These are phyloP conservation scores for Sebastes glaucus DNA, from an alignment of 2,797 vertebrate genomes.

Conservation along the genomic window DNA sequence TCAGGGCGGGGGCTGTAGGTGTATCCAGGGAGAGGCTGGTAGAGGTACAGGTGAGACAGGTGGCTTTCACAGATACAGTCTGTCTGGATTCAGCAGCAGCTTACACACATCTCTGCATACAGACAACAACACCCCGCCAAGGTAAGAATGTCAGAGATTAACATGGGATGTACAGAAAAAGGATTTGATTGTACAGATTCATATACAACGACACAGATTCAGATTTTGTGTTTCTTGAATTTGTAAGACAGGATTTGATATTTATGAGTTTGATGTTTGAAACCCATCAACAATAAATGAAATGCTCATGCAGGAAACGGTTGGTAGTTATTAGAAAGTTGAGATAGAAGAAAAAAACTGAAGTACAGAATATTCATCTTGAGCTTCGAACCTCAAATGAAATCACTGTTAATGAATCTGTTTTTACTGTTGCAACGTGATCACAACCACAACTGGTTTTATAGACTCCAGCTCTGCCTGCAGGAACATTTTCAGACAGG, in stretches of 20 bases:
- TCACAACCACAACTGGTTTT: not conserved
- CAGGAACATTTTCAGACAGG: not conserved
- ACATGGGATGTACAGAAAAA: not conserved
- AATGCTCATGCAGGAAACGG: not conserved
- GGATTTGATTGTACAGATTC: not conserved
- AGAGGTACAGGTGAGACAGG: constrained; percentile 54
- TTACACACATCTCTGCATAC: not conserved
- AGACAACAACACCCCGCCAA: not conserved
- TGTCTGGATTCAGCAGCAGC: constrained; percentile 45
- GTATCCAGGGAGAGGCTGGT: constrained; percentile 1
- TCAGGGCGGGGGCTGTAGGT: constrained; percentile 32
- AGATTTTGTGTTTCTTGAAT: not conserved
- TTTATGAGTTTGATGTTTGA: not conserved
- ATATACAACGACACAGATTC: too few relatives aligned
- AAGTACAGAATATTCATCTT: too few relatives aligned
- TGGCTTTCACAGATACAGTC: not conserved
- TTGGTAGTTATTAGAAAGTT: not conserved
- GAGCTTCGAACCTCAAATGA: too few relatives aligned
- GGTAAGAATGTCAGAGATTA: constrained; percentile 54
- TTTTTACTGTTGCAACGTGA: not conserved
- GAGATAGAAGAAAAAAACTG: not conserved
- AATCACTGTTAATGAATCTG: not conserved
- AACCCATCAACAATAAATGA: too few relatives aligned
- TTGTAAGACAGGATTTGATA: not conserved
- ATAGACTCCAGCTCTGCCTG: not conserved